Conservation (phyloP, 1,140 invertebrate species). For the Ips nitidus region DNA sequence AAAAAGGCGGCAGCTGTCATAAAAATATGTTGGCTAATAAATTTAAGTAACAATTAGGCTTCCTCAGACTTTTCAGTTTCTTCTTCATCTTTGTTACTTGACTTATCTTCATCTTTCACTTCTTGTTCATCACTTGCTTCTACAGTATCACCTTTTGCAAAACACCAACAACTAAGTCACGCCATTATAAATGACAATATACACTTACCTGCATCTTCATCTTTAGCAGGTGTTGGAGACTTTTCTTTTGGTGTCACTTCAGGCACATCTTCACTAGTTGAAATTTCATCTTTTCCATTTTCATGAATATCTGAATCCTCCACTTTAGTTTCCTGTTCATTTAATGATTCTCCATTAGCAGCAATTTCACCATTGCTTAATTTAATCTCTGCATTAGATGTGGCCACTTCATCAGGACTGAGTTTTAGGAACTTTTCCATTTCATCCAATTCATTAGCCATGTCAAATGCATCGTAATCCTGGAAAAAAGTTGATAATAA, state of each 20-base stretch:
- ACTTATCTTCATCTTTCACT: conserved; percentile 30
- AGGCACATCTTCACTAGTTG: conserved; percentile 11
- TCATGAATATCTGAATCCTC: conserved; percentile 20
- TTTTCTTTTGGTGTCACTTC: conserved; percentile 25
- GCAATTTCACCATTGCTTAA: conserved; percentile 34
- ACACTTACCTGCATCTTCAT: conserved; percentile 30
- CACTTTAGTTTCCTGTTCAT: conserved; percentile 29
- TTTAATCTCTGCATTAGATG: conserved; percentile 39
- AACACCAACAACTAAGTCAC: conserved; percentile 1
- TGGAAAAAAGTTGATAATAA: conserved; percentile 49
- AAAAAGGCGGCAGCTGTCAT: conserved; percentile 12
- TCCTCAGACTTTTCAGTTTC: conserved; percentile 33
- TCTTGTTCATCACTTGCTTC: conserved; percentile 29
- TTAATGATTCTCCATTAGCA: conserved; percentile 29
- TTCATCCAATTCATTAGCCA: conserved; percentile 88
- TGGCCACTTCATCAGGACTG: conserved; percentile 48
- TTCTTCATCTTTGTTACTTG: conserved; percentile 24
- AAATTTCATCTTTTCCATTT: conserved; percentile 23
- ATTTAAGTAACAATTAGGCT: conserved; percentile 22
- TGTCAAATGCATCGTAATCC: conserved; percentile 92
- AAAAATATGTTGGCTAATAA: not conserved
- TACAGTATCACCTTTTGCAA: conserved; percentile 20
- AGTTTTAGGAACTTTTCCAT: conserved; percentile 82
- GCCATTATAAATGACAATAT: not conserved
- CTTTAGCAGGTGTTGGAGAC: conserved; percentile 21